Evolutionary conservation across 2,888 invertebrate genomes (phyloP).

Genomic region (Acholoe squamosa): DNA sequence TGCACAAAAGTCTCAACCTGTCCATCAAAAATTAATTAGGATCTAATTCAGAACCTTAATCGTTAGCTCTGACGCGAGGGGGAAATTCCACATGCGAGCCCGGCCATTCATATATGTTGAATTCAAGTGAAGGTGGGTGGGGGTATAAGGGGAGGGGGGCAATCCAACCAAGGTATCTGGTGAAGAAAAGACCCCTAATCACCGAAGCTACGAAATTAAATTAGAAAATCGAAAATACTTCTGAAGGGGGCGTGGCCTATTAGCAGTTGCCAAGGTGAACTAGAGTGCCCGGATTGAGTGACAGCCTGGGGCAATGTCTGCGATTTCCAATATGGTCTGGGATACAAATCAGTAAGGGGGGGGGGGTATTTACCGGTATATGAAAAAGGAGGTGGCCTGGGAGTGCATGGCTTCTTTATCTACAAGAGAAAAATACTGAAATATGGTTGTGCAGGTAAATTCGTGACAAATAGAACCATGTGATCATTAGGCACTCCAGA

Average conservation of each 20-base stretch:
- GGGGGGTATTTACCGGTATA: not conserved
- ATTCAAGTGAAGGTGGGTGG: not conserved
- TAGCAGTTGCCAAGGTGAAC: slow-evolving; percentile 2
- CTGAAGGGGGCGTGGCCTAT: slow-evolving; percentile 11
- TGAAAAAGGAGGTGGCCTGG: not conserved
- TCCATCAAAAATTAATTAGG: slow-evolving; percentile 23
- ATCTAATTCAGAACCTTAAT: slow-evolving; percentile 11
- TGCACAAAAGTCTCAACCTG: not conserved
- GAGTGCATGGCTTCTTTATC: not conserved
- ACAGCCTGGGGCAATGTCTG: not conserved
- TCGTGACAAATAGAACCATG: too few species aligned
- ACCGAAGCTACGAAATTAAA: not conserved
- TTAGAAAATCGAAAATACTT: slow-evolving; percentile 17
- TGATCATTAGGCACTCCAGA: too few species aligned
- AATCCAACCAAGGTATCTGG: not conserved
- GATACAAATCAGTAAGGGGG: not conserved
- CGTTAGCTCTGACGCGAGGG: not conserved
- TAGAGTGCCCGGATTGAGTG: slow-evolving; percentile 18
- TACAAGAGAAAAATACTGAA: too few species aligned
- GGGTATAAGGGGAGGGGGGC: not conserved
- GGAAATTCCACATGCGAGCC: slow-evolving; percentile 10
- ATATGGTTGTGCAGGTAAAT: too few species aligned
- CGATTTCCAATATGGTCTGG: not conserved
- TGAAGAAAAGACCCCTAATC: not conserved
- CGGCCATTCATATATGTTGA: not conserved